Conservation (phyloP, 2,888 invertebrate species). For the Dasypogon diadema region DNA sequence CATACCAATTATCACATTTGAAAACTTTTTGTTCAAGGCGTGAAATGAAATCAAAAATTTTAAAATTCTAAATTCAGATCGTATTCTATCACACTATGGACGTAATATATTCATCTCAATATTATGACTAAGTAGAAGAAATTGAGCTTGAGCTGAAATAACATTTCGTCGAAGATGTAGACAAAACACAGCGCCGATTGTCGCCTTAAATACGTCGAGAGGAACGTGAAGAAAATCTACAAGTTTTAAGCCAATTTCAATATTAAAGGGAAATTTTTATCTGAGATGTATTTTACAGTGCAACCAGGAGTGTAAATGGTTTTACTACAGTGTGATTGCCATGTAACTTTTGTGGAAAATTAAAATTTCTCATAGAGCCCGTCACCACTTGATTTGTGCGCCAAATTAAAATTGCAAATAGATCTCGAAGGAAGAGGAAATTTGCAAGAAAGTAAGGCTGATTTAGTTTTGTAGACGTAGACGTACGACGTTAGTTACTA, state of each 20-base stretch:
- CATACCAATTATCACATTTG: no score
- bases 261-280: no score
- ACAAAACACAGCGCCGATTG: neutral
- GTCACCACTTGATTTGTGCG: neutral
- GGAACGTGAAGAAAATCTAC: neutral
- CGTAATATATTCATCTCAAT: no score
- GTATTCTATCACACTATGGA: no score
- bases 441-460: neutral
- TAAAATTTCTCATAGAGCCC: neutral
- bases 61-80: no score
- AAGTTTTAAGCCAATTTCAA: neutral
- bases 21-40: no score
- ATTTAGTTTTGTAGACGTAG: neutral
- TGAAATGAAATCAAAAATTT: no score
- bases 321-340: no score
- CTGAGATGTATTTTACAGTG: no score
- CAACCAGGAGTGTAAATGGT: no score
- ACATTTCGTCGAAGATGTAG: neutral
- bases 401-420: constrained; percentile 1
- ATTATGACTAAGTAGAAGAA: neutral
- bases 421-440: neutral
- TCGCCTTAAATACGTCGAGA: neutral
- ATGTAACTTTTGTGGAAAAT: neutral
- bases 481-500: neutral
- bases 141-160: no score